A percentile compares a stretch with the other conserved stretches of the same genome.
Evolutionary conservation across 1,140 invertebrate genomes (phyloP).

Genomic region (Drosophila kurseongensis): DNA sequence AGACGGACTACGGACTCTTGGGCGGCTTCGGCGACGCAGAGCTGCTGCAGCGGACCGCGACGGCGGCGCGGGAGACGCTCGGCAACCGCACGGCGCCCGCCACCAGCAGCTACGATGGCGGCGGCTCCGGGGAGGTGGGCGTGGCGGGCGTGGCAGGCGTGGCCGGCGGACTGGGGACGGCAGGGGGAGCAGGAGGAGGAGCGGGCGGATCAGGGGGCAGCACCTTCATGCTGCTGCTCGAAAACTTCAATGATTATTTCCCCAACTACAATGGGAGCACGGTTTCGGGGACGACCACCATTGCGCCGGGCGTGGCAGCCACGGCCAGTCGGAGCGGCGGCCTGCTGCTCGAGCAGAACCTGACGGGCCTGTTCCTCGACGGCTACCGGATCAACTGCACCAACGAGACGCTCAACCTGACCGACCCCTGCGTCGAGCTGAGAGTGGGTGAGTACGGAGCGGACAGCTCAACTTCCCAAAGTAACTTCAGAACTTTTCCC

Average conservation of each 20-base stretch:
- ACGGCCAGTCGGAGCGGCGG: slow-evolving; percentile 12
- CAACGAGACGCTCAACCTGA: slow-evolving; percentile 66
- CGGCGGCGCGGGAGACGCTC: slow-evolving; percentile 34
- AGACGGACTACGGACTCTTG: slow-evolving; percentile 70
- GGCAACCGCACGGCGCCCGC: slow-evolving; percentile 35
- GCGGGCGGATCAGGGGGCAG: slow-evolving; percentile 68
- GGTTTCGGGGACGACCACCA: slow-evolving; percentile 65
- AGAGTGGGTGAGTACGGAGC: slow-evolving; percentile 58
- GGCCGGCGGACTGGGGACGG: slow-evolving; percentile 10
- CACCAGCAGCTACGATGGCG: slow-evolving; percentile 22
- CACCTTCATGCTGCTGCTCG: slow-evolving; percentile 86
- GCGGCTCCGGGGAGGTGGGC: slow-evolving; percentile 1
- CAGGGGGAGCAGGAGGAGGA: neutral
- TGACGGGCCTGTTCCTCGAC: slow-evolving; percentile 67
- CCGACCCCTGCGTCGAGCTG: slow-evolving; percentile 60
- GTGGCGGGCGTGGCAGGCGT: neutral
- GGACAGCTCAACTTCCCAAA: no score
- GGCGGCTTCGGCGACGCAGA: slow-evolving; percentile 64
- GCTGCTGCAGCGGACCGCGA: slow-evolving; percentile 55
- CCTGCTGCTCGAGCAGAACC: slow-evolving; percentile 59
- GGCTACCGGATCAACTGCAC: slow-evolving; percentile 67
- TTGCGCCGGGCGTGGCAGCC: slow-evolving; percentile 20
- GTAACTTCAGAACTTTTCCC: neutral
- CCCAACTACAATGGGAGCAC: slow-evolving; percentile 84
- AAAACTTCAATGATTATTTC: slow-evolving; percentile 88